These are phyloP conservation scores for Damaliscus lunatus DNA, from an alignment of 2,113 vertebrate genomes.

Conservation along the genomic window DNA sequence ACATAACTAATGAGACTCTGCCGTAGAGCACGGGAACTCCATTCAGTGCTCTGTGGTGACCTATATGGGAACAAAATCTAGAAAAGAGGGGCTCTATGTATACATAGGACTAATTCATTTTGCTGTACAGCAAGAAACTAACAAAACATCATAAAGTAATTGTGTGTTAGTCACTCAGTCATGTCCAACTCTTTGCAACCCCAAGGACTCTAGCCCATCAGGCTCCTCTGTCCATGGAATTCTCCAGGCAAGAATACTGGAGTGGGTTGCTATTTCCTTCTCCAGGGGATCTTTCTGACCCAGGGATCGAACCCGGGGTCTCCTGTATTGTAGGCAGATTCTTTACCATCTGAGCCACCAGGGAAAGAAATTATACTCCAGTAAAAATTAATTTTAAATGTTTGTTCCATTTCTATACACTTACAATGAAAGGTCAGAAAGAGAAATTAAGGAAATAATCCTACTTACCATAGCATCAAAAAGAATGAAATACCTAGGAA, in stretches of 20 bases:
- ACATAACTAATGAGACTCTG: neutral
- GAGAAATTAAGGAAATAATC: neutral
- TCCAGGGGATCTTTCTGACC: neutral
- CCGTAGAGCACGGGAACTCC: neutral
- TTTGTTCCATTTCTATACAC: neutral
- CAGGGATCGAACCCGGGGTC: accelerated
- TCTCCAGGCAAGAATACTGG: neutral
- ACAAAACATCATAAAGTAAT: neutral
- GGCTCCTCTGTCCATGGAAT: neutral
- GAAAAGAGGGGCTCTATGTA: neutral
- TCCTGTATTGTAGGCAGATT: neutral
- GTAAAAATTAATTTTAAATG: neutral
- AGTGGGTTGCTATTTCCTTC: neutral
- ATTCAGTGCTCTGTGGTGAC: neutral
- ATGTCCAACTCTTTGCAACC: neutral
- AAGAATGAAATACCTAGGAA: neutral
- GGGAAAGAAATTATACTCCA: neutral
- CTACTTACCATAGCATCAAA: neutral
- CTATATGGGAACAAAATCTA: neutral
- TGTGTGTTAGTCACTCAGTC: neutral
- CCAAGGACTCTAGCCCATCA: neutral
- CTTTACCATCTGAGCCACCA: neutral
- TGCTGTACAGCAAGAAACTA: neutral
- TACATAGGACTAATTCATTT: neutral
- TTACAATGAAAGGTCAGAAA: neutral